These are phyloP conservation scores for Etheostoma perlongum DNA, from an alignment of 2,797 vertebrate species.

Conservation along the genomic window DNA sequence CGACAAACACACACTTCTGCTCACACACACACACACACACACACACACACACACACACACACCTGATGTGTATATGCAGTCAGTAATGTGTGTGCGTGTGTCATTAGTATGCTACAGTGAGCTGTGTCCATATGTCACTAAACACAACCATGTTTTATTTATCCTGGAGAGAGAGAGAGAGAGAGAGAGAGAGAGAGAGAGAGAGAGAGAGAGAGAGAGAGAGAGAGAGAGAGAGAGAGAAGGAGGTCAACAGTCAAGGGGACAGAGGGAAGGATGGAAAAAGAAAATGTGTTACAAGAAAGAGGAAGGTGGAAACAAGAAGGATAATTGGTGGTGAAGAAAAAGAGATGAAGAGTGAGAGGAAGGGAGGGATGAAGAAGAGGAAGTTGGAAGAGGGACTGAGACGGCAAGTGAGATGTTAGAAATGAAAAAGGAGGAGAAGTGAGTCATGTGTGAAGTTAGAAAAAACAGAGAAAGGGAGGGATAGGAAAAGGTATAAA, in stretches of 20 bases:
- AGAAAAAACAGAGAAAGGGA: neutral
- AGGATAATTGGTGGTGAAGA: no score
- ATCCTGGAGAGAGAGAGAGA: constrained; percentile 61
- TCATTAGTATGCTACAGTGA: constrained; percentile 83
- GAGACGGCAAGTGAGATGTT: neutral
- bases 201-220: neutral
- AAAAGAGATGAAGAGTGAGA: neutral
- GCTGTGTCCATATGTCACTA: constrained; percentile 83
- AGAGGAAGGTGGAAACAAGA: no score
- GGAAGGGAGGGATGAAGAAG: neutral
- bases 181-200: constrained; percentile 1
- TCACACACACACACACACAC: constrained; percentile 10
- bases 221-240: neutral
- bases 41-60: constrained; percentile 52
- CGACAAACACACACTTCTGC: constrained; percentile 64
- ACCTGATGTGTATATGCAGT: constrained; percentile 29
- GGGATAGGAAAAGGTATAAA: neutral
- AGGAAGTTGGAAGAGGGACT: neutral
- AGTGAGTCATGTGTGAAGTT: no score
- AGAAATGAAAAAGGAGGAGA: neutral
- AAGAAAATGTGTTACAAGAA: no score
- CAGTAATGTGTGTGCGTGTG: constrained; percentile 61
- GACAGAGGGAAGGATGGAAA: constrained; percentile 30
- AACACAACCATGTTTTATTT: constrained; percentile 83
- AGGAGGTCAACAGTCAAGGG: constrained; percentile 55